Conservation (phyloP, 2,797 vertebrate genomes). For the Crocodylus rhombifer region DNA sequence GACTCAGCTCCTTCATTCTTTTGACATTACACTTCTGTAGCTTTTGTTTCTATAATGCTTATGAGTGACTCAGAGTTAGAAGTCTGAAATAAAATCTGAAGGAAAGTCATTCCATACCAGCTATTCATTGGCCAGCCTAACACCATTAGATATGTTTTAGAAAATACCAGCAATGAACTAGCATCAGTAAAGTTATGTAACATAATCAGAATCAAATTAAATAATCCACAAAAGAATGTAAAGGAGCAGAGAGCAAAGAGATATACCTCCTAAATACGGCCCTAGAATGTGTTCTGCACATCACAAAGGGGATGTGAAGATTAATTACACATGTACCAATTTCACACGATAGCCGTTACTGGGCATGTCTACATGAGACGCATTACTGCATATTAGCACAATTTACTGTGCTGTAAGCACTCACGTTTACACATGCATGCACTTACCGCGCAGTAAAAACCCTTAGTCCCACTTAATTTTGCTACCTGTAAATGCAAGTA, state of each 20-base stretch:
- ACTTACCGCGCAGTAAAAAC: too few relatives aligned
- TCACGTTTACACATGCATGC: too few relatives aligned
- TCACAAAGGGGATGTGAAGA: not conserved
- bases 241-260: not conserved
- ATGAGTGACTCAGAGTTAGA: not conserved
- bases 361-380: accelerated
- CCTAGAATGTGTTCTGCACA: accelerated
- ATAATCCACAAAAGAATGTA: not conserved
- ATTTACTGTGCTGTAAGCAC: too few relatives aligned
- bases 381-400: too few relatives aligned
- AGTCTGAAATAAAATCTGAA: not conserved
- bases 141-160: accelerated
- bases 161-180: not conserved
- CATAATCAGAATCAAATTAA: not conserved
- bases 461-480: too few relatives aligned
- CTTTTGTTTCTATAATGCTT: not conserved
- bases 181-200: not conserved
- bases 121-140: not conserved
- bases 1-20: conserved; percentile 21
- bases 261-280: not conserved
- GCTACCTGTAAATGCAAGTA: too few relatives aligned
- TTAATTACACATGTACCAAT: not conserved
- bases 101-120: not conserved
- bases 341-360: not conserved
- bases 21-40: not conserved